Evolutionary conservation across 2,797 vertebrate genomes (phyloP), one percentile per base, ranked within the genome.

Genomic region (Gambelia wislizenii): DNA sequence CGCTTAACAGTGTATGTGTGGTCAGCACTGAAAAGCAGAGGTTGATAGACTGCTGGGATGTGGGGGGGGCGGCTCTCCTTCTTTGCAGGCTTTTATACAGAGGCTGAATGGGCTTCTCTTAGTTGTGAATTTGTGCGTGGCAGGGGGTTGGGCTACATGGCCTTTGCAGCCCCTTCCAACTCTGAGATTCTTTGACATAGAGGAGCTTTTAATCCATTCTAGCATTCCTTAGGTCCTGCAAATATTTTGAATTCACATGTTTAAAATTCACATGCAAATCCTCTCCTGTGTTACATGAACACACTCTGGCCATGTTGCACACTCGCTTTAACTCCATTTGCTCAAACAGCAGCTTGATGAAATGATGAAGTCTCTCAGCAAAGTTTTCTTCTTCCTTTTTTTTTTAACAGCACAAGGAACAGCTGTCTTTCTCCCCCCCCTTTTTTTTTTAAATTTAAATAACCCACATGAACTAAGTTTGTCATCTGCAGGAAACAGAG

Each of bases 401-500:
- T 78, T 10, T 13, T 12, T 79, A 79, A n/a, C n/a, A 42, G 44
- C 47, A 44, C 87, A 89, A 93, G 86, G 20, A 74, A 82, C 89
- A 90, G 80, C 87, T 90, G 91, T 52, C 67, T 70, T 33, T 83
- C 12, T 30, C 59, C 67, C 39, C 22, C 25, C 30, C 30, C 42
- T 14, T 13, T 36, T 20, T 74, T 36, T 61, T 69, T 89, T 52
- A 47, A 14, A 75, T 2, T 59, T 30, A 90, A 86, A 86, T 10
- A 8, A 83, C 84, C 83, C 59, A 52, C 39, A 0, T n/a, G 1
- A 67, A 83, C 52, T 22, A 87, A 92, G 91, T 94, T 93, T 91
- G 64, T 93, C 70, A 33, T 84, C 27, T 56, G 69, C 84, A 91
- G 61, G 47, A 12, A 69, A 9, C 30, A 16, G 1, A 54, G 72